Base-by-base conservation (phyloP, 1,140 invertebrate species). In the Plectrocnemia conspersa region DNA sequence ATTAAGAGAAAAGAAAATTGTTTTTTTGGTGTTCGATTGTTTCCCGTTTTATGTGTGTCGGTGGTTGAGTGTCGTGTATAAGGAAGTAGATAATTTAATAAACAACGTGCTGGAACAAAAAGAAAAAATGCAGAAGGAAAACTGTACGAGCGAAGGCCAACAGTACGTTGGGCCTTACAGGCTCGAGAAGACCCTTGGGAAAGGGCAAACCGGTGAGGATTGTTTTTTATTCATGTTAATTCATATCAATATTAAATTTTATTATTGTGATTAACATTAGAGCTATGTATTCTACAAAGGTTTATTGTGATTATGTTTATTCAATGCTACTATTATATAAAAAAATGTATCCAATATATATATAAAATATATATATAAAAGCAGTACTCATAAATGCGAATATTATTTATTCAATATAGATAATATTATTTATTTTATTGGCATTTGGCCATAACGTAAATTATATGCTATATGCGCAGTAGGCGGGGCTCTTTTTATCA, bases 171-270 rank as follows among this genome's bases (percentile, higher is more conserved):
- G 97, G 40, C 97, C 97, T 25, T 99, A 98, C 76, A 80, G 95
- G 65, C 80, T 99, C 67, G 97, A 99, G 73, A 99, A 98, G 73
- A 99, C 97, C 23, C 81, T 99, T 38, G 97, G 97, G 52, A 99
- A 99, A 75, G 97, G 97, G 49, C 97, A 99, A 76, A 99, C 97
- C 71, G 97, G 97, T 98, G 80, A 75, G n/a, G n/a, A n/a, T n/a
- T n/a, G n/a, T n/a, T n/a, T n/a, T n/a, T n/a, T n/a, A n/a, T n/a
- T n/a, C n/a, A n/a, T n/a, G n/a, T n/a, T n/a, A n/a, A n/a, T n/a
- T n/a, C n/a, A n/a, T n/a, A n/a, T n/a, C n/a, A n/a, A n/a, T n/a
- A n/a, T n/a, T n/a, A n/a, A n/a, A n/a, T n/a, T n/a, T n/a, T n/a
- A n/a, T n/a, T n/a, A n/a, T n/a, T n/a, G n/a, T n/a, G n/a, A n/a